Percentiles rank a stretch among this genome's conserved stretches.
These are phyloP conservation scores for Gadopsis bispinosus DNA, from an alignment of 2,797 vertebrate genomes.

Conservation along the genomic window DNA sequence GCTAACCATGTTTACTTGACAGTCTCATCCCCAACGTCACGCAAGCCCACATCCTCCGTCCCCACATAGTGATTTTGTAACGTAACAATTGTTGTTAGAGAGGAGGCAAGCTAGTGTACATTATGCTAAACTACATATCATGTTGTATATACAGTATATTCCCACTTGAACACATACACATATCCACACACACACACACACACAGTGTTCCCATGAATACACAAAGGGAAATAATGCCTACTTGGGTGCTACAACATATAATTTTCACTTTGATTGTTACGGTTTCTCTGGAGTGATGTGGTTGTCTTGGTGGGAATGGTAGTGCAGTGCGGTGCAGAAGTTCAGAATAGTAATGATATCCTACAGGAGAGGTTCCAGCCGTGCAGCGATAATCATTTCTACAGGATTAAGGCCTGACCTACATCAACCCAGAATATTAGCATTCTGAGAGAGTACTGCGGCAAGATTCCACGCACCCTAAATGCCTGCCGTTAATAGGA, in stretches of 20 bases:
- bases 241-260: conserved; percentile 35
- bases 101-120: not conserved
- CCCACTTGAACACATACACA: not conserved
- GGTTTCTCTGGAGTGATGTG: conserved; percentile 58
- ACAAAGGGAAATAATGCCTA: conserved; percentile 20
- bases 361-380: conserved; percentile 80
- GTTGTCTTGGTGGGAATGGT: conserved; percentile 59
- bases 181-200: not conserved
- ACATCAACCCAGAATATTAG: conserved; percentile 82
- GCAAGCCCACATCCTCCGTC: not conserved
- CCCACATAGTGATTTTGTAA: not conserved
- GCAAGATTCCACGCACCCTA: conserved; percentile 73
- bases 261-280: conserved; percentile 61
- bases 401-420: conserved; percentile 85
- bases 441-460: conserved; percentile 76
- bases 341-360: conserved; percentile 80
- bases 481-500: conserved; percentile 68
- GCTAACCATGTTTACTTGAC: not conserved
- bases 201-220: conserved; percentile 18
- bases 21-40: not conserved
- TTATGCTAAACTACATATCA: not conserved
- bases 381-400: conserved; percentile 82
- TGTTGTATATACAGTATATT: not conserved
- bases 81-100: not conserved
- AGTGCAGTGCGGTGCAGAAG: conserved; percentile 68